Conservation (phyloP, 2,113 vertebrate genomes). For the Protobothrops flavoviridis region DNA sequence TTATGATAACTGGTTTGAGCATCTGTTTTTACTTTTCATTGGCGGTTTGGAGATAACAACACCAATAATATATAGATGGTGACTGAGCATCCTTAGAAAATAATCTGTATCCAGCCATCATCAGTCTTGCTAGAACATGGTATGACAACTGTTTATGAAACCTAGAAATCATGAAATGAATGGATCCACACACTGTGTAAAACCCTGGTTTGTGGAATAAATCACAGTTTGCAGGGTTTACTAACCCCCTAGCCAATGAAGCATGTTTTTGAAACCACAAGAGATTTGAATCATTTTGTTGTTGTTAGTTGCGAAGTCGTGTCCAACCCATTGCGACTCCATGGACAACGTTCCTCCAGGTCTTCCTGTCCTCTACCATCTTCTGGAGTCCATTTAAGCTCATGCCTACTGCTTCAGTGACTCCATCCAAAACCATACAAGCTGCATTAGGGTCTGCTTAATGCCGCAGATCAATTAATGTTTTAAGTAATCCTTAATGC, state of each 20-base stretch:
- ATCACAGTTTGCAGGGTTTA: background rate
- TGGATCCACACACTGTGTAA: background rate
- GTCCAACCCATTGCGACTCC: no score
- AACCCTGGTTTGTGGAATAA: background rate
- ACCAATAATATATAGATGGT: background rate
- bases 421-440: background rate
- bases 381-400: no score
- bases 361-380: no score
- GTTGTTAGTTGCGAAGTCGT: no score
- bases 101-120: background rate
- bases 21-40: background rate
- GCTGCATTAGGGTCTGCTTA: background rate
- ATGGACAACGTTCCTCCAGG: no score
- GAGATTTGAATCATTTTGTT: background rate
- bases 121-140: background rate
- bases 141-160: background rate
- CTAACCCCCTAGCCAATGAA: background rate
- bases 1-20: background rate
- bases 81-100: background rate
- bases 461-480: background rate
- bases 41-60: background rate
- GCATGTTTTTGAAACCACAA: background rate
- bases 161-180: background rate
- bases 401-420: no score
- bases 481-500: background rate